Evolutionary conservation across 2,888 invertebrate species (phyloP).

Genomic region (Ichneumon xanthorius): DNA sequence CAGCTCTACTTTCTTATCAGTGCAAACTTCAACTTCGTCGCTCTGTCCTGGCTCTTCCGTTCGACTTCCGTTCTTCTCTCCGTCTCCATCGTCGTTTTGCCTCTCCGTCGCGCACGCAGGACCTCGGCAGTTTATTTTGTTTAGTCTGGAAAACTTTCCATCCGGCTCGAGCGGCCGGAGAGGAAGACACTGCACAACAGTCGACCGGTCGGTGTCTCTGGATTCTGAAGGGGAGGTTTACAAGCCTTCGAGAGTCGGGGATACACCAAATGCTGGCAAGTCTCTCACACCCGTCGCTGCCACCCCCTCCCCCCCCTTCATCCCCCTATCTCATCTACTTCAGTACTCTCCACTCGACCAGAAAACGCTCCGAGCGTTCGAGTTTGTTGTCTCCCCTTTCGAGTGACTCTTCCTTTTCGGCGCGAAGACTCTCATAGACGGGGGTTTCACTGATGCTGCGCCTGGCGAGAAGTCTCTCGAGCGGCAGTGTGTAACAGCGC

Average conservation of each 20-base stretch:
- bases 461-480: constrained; percentile 26
- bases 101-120: not conserved
- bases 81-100: constrained; percentile 6
- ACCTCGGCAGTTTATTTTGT: constrained; percentile 35
- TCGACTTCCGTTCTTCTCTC: constrained; percentile 6
- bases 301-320: constrained; percentile 4
- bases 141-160: constrained; percentile 32
- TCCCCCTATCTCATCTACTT: constrained; percentile 43
- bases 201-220: constrained; percentile 21
- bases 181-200: not conserved
- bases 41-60: not conserved
- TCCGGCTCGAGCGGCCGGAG: not conserved
- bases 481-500: constrained; percentile 14
- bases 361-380: constrained; percentile 49
- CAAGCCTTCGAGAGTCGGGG: constrained; percentile 20
- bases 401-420: constrained; percentile 42
- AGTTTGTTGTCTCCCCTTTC: constrained; percentile 47
- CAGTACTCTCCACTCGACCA: constrained; percentile 50
- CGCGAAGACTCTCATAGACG: not conserved
- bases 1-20: too few species aligned
- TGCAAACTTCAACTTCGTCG: constrained; percentile 32
- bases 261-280: constrained; percentile 21
- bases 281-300: constrained; percentile 27
- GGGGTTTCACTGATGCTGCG: constrained; percentile 5
- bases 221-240: constrained; percentile 12